A percentile compares a stretch with the other conserved stretches of the same genome.
Conservation (phyloP, 1,140 invertebrate species). For the Coptotermes formosanus region DNA sequence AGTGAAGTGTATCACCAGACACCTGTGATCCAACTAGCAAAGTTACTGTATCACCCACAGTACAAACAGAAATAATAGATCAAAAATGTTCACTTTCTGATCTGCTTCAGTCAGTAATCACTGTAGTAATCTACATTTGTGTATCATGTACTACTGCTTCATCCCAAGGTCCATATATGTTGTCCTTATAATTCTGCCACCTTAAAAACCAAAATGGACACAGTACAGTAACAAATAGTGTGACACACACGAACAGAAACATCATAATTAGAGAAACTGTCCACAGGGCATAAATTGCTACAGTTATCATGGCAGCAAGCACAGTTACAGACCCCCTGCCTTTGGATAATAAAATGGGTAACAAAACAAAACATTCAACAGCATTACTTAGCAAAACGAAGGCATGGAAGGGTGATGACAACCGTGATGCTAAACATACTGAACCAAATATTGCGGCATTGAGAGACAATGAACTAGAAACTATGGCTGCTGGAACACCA, state of each 20-base stretch:
- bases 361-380: conserved; percentile 84
- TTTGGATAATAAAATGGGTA: conserved; percentile 73
- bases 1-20: background rate
- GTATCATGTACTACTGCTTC: conserved; percentile 67
- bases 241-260: conserved; percentile 59
- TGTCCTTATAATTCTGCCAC: conserved; percentile 85
- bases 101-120: background rate
- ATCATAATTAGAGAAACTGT: conserved; percentile 57
- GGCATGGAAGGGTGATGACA: conserved; percentile 79
- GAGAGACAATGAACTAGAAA: conserved; percentile 79
- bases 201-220: conserved; percentile 79
- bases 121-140: conserved; percentile 19
- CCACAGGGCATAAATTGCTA: conserved; percentile 56
- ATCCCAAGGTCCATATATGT: conserved; percentile 95
- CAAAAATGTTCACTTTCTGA: too few relatives aligned
- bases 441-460: conserved; percentile 92
- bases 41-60: too few relatives aligned
- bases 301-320: conserved; percentile 45
- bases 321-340: conserved; percentile 49
- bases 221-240: conserved; percentile 65
- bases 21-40: too few relatives aligned
- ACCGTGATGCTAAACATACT: conserved; percentile 88
- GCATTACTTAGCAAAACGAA: conserved; percentile 85
- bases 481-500: conserved; percentile 73
- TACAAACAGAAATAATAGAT: too few relatives aligned